These are phyloP conservation scores for Heliconius hortense DNA, from an alignment of 2,888 invertebrate species.

Conservation along the genomic window DNA sequence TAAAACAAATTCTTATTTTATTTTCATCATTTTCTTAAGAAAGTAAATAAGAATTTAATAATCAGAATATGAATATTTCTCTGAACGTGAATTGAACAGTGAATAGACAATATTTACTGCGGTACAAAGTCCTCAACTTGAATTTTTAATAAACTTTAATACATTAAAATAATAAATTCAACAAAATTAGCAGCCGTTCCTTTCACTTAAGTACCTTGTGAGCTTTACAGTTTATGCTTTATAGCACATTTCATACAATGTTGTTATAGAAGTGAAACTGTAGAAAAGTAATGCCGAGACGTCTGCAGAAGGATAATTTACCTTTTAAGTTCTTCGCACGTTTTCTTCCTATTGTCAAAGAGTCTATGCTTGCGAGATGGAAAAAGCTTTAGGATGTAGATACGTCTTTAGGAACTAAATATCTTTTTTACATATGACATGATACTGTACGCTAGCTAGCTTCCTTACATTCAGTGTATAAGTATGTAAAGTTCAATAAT, in stretches of 20 bases:
- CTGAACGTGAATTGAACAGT: neutral
- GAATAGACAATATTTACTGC: neutral
- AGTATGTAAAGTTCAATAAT: neutral
- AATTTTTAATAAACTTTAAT: neutral
- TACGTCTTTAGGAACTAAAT: conserved; percentile 13
- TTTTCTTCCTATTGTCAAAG: conserved; percentile 37
- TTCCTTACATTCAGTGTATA: neutral
- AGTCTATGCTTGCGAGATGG: conserved; percentile 6
- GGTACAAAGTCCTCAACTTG: neutral
- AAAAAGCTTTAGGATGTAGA: conserved; percentile 13
- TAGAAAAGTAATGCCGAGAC: conserved; percentile 23
- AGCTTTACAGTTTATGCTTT: neutral
- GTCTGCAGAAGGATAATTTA: conserved; percentile 33
- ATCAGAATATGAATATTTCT: neutral
- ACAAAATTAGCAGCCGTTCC: neutral
- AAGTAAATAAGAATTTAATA: neutral
- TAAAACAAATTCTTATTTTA: neutral
- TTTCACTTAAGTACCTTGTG: neutral
- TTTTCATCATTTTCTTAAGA: neutral
- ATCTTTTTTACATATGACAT: conserved; percentile 11
- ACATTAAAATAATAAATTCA: neutral
- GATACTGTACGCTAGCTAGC: neutral
- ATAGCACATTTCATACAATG: neutral
- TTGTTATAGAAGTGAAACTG: neutral
- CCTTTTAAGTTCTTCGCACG: conserved; percentile 57